These are phyloP conservation scores for Oenanthe oenanthe DNA, from an alignment of 2,113 vertebrate genomes.

Conservation along the genomic window DNA sequence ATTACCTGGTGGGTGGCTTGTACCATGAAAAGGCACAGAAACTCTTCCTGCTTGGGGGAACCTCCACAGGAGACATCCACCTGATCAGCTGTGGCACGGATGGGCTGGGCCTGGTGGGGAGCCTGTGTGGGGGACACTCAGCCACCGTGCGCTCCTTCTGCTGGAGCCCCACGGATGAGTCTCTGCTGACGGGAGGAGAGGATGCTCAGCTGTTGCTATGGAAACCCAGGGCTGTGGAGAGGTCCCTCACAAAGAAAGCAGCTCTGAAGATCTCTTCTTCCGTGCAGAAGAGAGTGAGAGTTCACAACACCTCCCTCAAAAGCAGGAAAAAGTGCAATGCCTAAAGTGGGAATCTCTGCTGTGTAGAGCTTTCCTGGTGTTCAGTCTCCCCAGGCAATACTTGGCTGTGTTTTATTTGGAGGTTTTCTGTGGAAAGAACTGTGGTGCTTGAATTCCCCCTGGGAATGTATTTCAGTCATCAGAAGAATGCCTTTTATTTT, in stretches of 20 bases:
- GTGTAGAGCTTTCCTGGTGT: background rate
- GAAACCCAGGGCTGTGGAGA: conserved; percentile 81
- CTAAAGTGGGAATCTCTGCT: background rate
- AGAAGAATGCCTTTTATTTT: background rate
- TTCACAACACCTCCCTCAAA: conserved; percentile 76
- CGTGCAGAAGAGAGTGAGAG: conserved; percentile 81
- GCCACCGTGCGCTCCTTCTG: conserved; percentile 85
- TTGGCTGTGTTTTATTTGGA: background rate
- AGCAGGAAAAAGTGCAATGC: conserved; percentile 67
- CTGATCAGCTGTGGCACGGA: conserved; percentile 76
- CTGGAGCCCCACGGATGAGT: conserved; percentile 78
- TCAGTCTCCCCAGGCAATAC: background rate
- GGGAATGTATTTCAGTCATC: background rate
- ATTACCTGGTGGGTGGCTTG: conserved; percentile 87
- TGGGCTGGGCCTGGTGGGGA: conserved; percentile 74
- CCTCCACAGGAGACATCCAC: conserved; percentile 78
- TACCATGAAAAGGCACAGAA: conserved; percentile 81
- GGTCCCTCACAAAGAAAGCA: conserved; percentile 69
- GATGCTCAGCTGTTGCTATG: conserved; percentile 91
- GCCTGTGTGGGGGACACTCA: conserved; percentile 80
- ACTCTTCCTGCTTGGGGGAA: conserved; percentile 86
- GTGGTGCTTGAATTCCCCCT: background rate
- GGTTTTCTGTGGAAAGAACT: background rate
- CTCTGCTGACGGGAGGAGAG: conserved; percentile 90
- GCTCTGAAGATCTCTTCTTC: conserved; percentile 83